Conservation (phyloP, 2,888 invertebrate species). For the Silvanus unidentatus region DNA sequence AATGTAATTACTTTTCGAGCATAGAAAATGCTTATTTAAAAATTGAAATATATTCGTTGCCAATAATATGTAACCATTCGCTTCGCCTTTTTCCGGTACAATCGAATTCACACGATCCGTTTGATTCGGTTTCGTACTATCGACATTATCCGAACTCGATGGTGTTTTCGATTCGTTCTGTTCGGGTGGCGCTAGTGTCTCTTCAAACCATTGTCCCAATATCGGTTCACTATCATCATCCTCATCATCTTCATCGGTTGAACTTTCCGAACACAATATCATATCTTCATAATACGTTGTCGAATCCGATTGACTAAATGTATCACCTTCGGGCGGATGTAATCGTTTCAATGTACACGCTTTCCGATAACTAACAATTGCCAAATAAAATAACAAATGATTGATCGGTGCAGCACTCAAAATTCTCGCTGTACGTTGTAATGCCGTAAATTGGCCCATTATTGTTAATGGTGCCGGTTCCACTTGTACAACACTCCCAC, state of each 20-base stretch:
- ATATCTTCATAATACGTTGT: slow-evolving; percentile 96
- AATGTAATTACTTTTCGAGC: slow-evolving; percentile 64
- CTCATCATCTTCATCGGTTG: slow-evolving; percentile 74
- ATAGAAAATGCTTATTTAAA: slow-evolving; percentile 74
- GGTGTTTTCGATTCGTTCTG: slow-evolving; percentile 54
- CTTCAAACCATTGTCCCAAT: slow-evolving; percentile 91
- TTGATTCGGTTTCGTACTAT: slow-evolving; percentile 46
- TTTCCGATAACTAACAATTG: slow-evolving; percentile 86
- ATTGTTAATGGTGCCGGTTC: slow-evolving; percentile 61
- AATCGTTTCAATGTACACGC: slow-evolving; percentile 78
- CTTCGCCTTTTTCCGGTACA: slow-evolving; percentile 73
- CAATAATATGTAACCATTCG: slow-evolving; percentile 76
- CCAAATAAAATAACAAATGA: slow-evolving; percentile 79
- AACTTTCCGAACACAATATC: slow-evolving; percentile 84
- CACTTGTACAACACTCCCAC: slow-evolving; percentile 36
- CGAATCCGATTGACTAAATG: slow-evolving; percentile 81
- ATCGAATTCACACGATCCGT: slow-evolving; percentile 49
- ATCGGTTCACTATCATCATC: slow-evolving; percentile 79
- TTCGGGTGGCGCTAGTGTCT: slow-evolving; percentile 79
- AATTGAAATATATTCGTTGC: slow-evolving; percentile 84
- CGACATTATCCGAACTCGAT: slow-evolving; percentile 49
- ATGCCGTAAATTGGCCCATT: slow-evolving; percentile 59
- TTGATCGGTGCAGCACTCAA: slow-evolving; percentile 67
- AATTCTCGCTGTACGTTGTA: slow-evolving; percentile 65
- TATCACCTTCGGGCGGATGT: slow-evolving; percentile 80